phyloP scores from a whole-genome alignment of 2,113 vertebrate species.

The Smithornis capensis region DNA sequence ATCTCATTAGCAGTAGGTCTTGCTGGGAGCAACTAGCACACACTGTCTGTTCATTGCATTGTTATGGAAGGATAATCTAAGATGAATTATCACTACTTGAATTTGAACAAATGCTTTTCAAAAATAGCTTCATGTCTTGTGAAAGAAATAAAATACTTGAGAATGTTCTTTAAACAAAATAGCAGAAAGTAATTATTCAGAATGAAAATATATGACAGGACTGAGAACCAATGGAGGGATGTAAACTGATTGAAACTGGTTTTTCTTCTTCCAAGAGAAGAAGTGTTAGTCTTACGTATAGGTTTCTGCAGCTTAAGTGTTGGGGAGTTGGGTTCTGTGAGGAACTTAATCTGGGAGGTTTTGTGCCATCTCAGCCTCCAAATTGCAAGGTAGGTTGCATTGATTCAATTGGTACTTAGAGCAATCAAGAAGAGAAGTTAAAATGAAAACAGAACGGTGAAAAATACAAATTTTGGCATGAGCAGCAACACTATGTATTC shows the following conservation, averaged over 20 bases:
- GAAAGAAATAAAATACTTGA: not conserved
- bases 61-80: not conserved
- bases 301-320: not conserved
- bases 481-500: not conserved
- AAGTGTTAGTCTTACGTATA: not conserved
- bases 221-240: not conserved
- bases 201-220: not conserved
- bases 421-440: conserved; percentile 6
- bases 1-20: not conserved
- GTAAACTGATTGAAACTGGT: not conserved
- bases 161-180: not conserved
- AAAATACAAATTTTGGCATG: not conserved
- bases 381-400: not conserved
- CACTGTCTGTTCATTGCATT: not conserved
- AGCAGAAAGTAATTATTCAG: not conserved
- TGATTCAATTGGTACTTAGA: not conserved
- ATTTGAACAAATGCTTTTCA: not conserved
- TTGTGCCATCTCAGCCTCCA: not conserved
- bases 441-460: not conserved
- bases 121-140: not conserved
- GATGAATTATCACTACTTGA: not conserved
- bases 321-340: not conserved
- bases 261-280: not conserved
- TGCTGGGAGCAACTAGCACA: not conserved
- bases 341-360: not conserved